Evolutionary conservation across 1,140 invertebrate genomes (phyloP).

Genomic region (Eciton burchellii): DNA sequence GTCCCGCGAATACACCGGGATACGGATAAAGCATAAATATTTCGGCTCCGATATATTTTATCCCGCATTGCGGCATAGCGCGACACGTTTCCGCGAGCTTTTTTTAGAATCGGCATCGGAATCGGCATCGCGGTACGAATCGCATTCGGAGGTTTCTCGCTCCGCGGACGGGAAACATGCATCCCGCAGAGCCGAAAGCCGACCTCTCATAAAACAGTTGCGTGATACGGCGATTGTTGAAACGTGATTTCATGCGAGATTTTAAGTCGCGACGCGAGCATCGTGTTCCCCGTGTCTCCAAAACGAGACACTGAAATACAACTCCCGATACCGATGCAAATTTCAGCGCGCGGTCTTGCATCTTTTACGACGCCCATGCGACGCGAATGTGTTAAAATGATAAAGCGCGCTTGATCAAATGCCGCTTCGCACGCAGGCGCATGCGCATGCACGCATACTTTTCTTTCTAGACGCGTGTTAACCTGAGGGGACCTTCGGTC

Average conservation of each 20-base stretch:
- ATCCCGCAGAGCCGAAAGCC: conserved; percentile 25
- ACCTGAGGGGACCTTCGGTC: neutral
- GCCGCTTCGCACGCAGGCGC: neutral
- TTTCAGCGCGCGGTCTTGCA: conserved; percentile 26
- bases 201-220: conserved; percentile 53
- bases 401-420: conserved; percentile 5
- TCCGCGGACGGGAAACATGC: conserved; percentile 7
- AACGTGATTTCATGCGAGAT: conserved; percentile 44
- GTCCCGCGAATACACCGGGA: too few relatives aligned
- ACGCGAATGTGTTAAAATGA: conserved; percentile 35
- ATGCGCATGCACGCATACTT: too few relatives aligned
- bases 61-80: neutral
- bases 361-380: neutral
- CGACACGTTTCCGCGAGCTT: neutral
- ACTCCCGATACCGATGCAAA: conserved; percentile 21
- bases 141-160: conserved; percentile 1
- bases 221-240: conserved; percentile 38
- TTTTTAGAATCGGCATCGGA: neutral
- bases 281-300: conserved; percentile 46
- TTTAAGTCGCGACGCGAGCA: conserved; percentile 43
- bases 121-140: conserved; percentile 4
- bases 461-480: neutral
- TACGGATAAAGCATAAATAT: neutral
- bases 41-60: neutral
- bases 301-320: conserved; percentile 50